phyloP scores from a whole-genome alignment of 2,888 invertebrate species.

The Labia minor region DNA sequence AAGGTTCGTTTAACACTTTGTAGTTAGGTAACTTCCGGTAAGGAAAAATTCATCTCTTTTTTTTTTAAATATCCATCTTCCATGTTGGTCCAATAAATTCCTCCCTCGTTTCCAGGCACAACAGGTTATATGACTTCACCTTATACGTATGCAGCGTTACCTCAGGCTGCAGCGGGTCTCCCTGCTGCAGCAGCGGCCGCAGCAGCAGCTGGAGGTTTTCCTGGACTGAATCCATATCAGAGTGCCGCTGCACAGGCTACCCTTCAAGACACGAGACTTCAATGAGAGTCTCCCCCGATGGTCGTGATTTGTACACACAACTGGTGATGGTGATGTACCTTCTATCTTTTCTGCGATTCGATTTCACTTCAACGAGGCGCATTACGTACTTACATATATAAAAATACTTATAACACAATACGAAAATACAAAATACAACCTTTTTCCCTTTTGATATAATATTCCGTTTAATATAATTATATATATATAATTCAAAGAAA shows the following conservation, averaged over 20 bases:
- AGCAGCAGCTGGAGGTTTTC: slow-evolving; percentile 45
- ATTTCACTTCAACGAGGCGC: background rate
- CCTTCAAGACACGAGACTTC: slow-evolving; percentile 66
- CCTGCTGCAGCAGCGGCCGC: slow-evolving; percentile 40
- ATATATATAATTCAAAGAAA: too few species aligned
- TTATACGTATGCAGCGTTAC: slow-evolving; percentile 59
- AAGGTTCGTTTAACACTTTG: too few species aligned
- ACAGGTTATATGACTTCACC: slow-evolving; percentile 63
- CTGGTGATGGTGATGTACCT: background rate
- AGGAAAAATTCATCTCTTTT: too few species aligned
- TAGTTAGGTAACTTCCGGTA: too few species aligned
- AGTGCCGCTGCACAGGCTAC: slow-evolving; percentile 47
- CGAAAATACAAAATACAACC: background rate
- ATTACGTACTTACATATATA: background rate
- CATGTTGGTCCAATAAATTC: background rate
- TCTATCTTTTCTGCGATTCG: background rate
- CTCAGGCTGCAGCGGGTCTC: slow-evolving; percentile 47
- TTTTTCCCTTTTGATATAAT: background rate
- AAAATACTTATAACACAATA: background rate
- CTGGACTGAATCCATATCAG: slow-evolving; percentile 48
- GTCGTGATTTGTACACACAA: background rate
- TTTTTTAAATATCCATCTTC: background rate
- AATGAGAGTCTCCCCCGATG: slow-evolving; percentile 38
- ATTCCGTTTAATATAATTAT: too few species aligned
- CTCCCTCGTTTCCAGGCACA: slow-evolving; percentile 37